phyloP scores from a whole-genome alignment of 2,113 vertebrate species.

The Rana temporaria region DNA sequence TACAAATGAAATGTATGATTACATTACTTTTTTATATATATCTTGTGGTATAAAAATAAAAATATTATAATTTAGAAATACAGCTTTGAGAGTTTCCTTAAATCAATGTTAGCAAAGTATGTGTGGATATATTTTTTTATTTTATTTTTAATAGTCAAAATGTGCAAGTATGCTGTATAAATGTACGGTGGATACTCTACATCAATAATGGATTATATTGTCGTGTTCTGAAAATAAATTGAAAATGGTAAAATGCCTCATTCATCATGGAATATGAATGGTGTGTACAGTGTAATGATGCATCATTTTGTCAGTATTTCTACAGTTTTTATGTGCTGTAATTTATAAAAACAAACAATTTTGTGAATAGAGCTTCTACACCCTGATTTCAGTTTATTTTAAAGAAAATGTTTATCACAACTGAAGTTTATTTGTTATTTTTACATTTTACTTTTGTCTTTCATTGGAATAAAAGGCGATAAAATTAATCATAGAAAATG shows the following conservation, averaged over 20 bases:
- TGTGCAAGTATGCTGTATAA: too few relatives aligned
- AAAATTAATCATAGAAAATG: conserved; percentile 44
- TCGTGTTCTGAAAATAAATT: background rate
- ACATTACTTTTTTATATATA: too few relatives aligned
- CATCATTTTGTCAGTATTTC: conserved; percentile 16
- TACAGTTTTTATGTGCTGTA: background rate
- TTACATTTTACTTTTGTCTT: background rate
- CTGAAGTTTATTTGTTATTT: background rate
- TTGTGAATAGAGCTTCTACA: background rate
- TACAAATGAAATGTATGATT: too few relatives aligned
- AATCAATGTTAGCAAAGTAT: too few relatives aligned
- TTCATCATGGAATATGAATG: conserved; percentile 2
- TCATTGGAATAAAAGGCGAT: background rate
- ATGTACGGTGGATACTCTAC: too few relatives aligned
- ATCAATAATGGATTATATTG: too few relatives aligned
- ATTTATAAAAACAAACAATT: conserved; percentile 21
- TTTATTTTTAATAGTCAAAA: too few relatives aligned
- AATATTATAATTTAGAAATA: too few relatives aligned
- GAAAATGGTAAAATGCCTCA: background rate
- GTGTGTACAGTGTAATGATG: conserved; percentile 6
- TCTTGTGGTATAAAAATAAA: too few relatives aligned
- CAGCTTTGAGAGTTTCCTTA: too few relatives aligned
- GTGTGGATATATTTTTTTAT: too few relatives aligned
- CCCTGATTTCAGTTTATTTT: background rate
- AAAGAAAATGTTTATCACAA: background rate